A percentile compares a stretch with the other conserved stretches of the same genome.
These are phyloP conservation scores for Hofmannophila pseudospretella DNA, from an alignment of 2,888 invertebrate genomes.

Conservation along the genomic window DNA sequence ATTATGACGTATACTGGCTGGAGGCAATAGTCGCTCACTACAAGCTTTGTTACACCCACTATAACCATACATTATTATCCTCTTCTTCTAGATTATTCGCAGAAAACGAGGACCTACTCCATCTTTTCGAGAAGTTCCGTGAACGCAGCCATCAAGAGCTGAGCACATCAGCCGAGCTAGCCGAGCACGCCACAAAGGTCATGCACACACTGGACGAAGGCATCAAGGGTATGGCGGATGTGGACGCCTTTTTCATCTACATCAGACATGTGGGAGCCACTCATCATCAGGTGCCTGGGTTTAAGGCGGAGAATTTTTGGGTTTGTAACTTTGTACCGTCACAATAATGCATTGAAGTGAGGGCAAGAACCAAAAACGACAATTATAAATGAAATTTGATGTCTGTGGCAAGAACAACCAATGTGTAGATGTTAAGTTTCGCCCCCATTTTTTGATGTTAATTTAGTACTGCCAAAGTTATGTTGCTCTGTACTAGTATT, in stretches of 20 bases:
- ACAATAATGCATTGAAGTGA: too few relatives aligned
- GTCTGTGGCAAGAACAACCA: too few relatives aligned
- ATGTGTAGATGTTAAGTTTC: too few relatives aligned
- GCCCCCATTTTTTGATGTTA: too few relatives aligned
- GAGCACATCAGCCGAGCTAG: slow-evolving; percentile 86
- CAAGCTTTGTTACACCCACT: too few relatives aligned
- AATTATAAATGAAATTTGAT: too few relatives aligned
- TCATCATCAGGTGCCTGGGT: slow-evolving; percentile 89
- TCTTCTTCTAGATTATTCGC: slow-evolving; percentile 85
- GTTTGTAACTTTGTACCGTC: slow-evolving; percentile 67
- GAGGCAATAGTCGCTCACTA: too few relatives aligned
- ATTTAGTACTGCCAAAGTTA: too few relatives aligned
- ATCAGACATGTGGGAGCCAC: slow-evolving; percentile 88
- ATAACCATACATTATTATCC: too few relatives aligned
- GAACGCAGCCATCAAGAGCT: slow-evolving; percentile 86
- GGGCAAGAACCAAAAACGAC: too few relatives aligned
- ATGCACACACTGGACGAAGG: slow-evolving; percentile 93
- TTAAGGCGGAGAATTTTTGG: slow-evolving; percentile 91
- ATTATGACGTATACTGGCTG: too few relatives aligned
- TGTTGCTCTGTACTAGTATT: too few relatives aligned
- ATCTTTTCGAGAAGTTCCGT: slow-evolving; percentile 87
- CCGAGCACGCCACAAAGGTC: slow-evolving; percentile 85
- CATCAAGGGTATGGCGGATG: slow-evolving; percentile 88
- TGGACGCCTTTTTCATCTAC: slow-evolving; percentile 88
- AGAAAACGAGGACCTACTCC: slow-evolving; percentile 86